Base-by-base conservation (phyloP, 2,888 invertebrate species). In the Aphodius sticticus region DNA sequence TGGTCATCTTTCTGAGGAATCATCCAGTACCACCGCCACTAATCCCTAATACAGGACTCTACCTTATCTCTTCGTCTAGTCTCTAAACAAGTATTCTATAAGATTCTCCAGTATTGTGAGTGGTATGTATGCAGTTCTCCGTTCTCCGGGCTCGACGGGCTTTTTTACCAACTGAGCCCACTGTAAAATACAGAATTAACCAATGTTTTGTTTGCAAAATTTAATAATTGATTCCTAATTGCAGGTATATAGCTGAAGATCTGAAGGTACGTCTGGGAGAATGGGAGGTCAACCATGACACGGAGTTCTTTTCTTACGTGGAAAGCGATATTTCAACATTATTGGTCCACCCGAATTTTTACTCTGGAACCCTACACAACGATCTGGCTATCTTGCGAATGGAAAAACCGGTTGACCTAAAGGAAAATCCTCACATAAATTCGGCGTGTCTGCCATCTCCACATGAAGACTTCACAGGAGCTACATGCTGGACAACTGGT, bases 271-370 rank as follows among this genome's bases (percentile, higher is more conserved):
- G 97, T 80, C 91, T 97, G 74, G 97, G 97, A 72, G 97, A 97
- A 91, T 97, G 97, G 97, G 97, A 97, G 88, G 97, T 97, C 0
- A 97, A 97, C 87, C 96, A 96, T 85, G 97, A 97, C 87, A 96
- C 97, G 0, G 97, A 97, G 89, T 97, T 97, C 90, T 97, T 94
- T 89, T 96, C 97, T 0, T 96, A 97, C 89, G 94, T 97, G 83
- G 97, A 97, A 90, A 93, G 96, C 82, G 96, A 96, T 87, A 93
- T 97, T 0, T 91, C 93, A 36, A 94, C 94, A 6, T 95, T 97
- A 37, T 93, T 95, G 84, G 94, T 97, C 0, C 98, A 99, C 88
- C 97, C 97, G 0, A 95, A 96, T 86, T 99, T 97, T 89, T 97
- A 98, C 88, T 97, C 97, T 16, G 97, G 97, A 72, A 98, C 97